phyloP scores from a whole-genome alignment of 2,888 invertebrate genomes.

The Drosophila melanocephala region DNA sequence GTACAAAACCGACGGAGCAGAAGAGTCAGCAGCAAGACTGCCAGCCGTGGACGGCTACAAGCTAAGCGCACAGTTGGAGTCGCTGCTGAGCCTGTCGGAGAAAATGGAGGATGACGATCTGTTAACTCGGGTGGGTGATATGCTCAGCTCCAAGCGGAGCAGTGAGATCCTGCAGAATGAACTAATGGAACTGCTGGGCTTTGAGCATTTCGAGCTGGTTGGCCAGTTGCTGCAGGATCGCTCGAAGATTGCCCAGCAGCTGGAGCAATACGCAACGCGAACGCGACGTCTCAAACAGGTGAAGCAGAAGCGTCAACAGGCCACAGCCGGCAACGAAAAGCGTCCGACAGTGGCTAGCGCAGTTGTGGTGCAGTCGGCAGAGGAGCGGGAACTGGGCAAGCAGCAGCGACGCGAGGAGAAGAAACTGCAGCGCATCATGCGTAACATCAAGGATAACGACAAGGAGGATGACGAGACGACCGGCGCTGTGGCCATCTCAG shows the following conservation, averaged over 20 bases:
- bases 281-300: slow-evolving; percentile 76
- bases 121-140: slow-evolving; percentile 83
- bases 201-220: slow-evolving; percentile 92
- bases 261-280: slow-evolving; percentile 79
- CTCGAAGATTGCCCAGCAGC: slow-evolving; percentile 85
- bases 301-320: slow-evolving; percentile 63
- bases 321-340: slow-evolving; percentile 43
- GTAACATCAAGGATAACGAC: slow-evolving; percentile 74
- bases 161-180: slow-evolving; percentile 92
- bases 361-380: slow-evolving; percentile 93
- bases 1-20: slow-evolving; percentile 31
- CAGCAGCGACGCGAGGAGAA: slow-evolving; percentile 94
- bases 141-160: slow-evolving; percentile 87
- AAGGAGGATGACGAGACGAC: slow-evolving; percentile 48
- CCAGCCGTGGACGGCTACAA: slow-evolving; percentile 33
- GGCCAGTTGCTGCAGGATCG: slow-evolving; percentile 89
- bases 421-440: slow-evolving; percentile 86
- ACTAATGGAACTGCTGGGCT: slow-evolving; percentile 94
- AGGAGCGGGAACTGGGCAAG: slow-evolving; percentile 92
- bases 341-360: slow-evolving; percentile 91
- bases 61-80: slow-evolving; percentile 65
- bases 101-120: slow-evolving; percentile 70
- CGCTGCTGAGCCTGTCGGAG: slow-evolving; percentile 73
- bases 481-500: slow-evolving; percentile 83
- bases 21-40: neutral